Evolutionary conservation across 2,797 vertebrate species (phyloP).

Genomic region (Cottoperca gobio): DNA sequence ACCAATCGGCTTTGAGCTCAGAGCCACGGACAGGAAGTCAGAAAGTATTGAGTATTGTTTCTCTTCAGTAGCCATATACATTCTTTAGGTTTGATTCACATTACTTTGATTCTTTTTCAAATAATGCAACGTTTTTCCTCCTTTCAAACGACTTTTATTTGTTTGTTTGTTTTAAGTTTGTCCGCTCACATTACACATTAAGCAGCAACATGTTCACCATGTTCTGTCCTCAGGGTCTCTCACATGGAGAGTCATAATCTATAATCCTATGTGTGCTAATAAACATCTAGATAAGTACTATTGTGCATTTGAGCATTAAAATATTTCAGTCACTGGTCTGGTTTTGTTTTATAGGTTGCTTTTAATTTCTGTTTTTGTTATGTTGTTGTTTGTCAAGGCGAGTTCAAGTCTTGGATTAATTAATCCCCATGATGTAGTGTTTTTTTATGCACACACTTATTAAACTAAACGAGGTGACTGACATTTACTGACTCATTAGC

Average conservation of each 20-base stretch:
- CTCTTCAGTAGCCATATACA: slow-evolving; percentile 72
- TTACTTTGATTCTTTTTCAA: slow-evolving; percentile 73
- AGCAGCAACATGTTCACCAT: slow-evolving; percentile 2
- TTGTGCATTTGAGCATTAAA: background rate
- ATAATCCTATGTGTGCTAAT: background rate
- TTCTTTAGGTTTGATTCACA: slow-evolving; percentile 72
- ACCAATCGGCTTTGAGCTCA: background rate
- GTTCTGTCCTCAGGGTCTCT: background rate
- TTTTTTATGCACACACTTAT: slow-evolving; percentile 45
- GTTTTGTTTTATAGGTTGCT: background rate
- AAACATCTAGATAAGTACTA: background rate
- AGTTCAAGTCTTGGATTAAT: slow-evolving; percentile 48
- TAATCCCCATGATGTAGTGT: slow-evolving; percentile 53
- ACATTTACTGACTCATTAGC: slow-evolving; percentile 74
- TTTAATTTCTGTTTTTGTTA: slow-evolving; percentile 6
- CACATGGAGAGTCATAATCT: background rate
- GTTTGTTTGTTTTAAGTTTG: slow-evolving; percentile 11
- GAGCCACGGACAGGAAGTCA: background rate
- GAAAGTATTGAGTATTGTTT: slow-evolving; percentile 59
- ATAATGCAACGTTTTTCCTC: slow-evolving; percentile 64
- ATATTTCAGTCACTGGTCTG: slow-evolving; percentile 11
- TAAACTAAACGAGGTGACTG: slow-evolving; percentile 67
- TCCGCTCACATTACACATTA: slow-evolving; percentile 9
- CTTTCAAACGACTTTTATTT: slow-evolving; percentile 39
- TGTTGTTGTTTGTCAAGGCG: background rate